Evolutionary conservation across 2,797 vertebrate genomes (phyloP).

Genomic region (Muraenolepis orangiensis): DNA sequence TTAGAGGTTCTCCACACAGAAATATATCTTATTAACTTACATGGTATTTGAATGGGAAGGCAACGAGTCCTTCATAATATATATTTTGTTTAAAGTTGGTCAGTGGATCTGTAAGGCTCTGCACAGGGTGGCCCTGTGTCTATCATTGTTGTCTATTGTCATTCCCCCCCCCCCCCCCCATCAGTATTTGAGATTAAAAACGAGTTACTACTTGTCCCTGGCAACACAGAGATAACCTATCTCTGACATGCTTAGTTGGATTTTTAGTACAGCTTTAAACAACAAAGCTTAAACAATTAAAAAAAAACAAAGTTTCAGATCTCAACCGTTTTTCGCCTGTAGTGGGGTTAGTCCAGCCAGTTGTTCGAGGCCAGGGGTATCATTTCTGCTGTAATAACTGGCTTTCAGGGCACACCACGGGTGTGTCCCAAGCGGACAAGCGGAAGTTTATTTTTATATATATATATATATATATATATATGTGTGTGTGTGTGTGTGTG

Average conservation of each 20-base stretch:
- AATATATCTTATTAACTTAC: constrained; percentile 40
- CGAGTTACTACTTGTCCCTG: constrained; percentile 50
- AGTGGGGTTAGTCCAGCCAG: constrained; percentile 48
- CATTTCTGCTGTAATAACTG: constrained; percentile 75
- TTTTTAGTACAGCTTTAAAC: background rate
- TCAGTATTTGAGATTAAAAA: constrained; percentile 37
- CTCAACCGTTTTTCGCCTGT: constrained; percentile 27
- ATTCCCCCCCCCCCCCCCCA: constrained; percentile 47
- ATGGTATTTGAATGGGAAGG: background rate
- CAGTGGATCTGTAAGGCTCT: background rate
- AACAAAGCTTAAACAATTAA: constrained; percentile 20
- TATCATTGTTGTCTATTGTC: constrained; percentile 25
- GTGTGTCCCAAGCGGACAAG: constrained; percentile 71
- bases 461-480: background rate
- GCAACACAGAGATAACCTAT: constrained; percentile 23
- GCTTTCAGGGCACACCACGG: constrained; percentile 65
- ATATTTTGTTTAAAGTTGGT: background rate
- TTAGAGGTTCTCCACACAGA: constrained; percentile 24
- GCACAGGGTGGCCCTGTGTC: background rate
- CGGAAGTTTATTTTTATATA: constrained; percentile 49
- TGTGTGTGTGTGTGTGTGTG: background rate
- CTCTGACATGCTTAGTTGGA: background rate
- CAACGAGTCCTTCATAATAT: background rate
- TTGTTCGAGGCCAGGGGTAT: constrained; percentile 66
- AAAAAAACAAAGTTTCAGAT: constrained; percentile 33